Evolutionary conservation across 2,888 invertebrate species (phyloP), one percentile per base, ranked within the genome.

Genomic region (Ctena decussata): DNA sequence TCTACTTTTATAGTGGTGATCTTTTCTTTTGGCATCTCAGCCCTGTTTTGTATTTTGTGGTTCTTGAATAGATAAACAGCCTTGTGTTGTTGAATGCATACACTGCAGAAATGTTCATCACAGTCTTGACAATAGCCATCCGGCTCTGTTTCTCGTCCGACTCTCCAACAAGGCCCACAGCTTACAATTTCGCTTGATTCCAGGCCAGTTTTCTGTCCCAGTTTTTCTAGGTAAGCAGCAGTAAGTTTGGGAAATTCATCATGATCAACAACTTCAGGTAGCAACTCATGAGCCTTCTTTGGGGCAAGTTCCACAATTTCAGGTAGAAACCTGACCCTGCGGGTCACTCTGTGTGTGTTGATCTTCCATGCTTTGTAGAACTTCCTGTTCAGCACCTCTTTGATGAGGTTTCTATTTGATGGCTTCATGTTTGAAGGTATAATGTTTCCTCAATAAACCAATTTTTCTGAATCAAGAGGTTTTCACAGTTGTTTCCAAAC

Each of bases 71-170:
- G 84, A 71, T 84, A 81, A 6, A 86, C 75, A 53, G 80, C 85
- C 65, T 84, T 82, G 60, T 88, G 88, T 65, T 88, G 88, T 80
- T 88, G 85, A 24, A 84, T 82, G 65, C 88, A 88, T 37, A 49
- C 77, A 11, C 82, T 78, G 70, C 88, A 88, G 80, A 88, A 88
- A 49, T 88, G 84, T 71, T 88, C 88, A 24, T 82, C 81, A 69
- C 88, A 88, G 39, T 88, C 85, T 11, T 84, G 49, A 30, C 88
- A 88, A 71, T 86, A 88, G 8, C 82, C 88, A 3, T 78, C 82
- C 0, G 82, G 84, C 24, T 86, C 85, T 24, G 75, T 85, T 21
- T 84, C 78, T 12, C 85, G 71, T 46, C 79, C 72, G 27, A 86
- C 88, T 0, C 85, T 49, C 6, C 77, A 65, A 49, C 88, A 88